Conservation (phyloP, 1,140 invertebrate genomes). For the Meloidogyne chitwoodi region DNA sequence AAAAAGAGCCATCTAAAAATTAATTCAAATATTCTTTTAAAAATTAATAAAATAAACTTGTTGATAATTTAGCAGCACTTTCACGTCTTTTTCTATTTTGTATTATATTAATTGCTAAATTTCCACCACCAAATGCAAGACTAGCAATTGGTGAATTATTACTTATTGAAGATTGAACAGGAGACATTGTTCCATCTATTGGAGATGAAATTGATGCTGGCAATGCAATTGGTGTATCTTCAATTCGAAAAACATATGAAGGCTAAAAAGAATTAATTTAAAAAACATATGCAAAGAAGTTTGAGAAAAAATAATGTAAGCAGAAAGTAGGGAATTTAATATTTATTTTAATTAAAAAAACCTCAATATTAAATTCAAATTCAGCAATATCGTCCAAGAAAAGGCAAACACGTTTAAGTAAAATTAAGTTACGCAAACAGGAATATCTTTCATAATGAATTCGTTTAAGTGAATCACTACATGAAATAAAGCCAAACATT, state of each 20-base stretch:
- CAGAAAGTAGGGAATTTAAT: too few species aligned
- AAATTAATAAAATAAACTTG: not conserved
- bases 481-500: conserved; percentile 23
- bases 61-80: not conserved
- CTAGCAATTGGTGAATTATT: not conserved
- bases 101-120: not conserved
- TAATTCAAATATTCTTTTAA: not conserved
- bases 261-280: conserved; percentile 13
- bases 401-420: conserved; percentile 30
- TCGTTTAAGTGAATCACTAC: conserved; percentile 15
- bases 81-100: not conserved
- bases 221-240: conserved; percentile 24
- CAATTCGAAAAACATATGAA: conserved; percentile 18
- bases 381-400: conserved; percentile 25
- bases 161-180: not conserved
- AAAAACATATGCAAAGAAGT: too few species aligned
- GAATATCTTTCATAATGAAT: conserved; percentile 21
- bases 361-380: conserved; percentile 43
- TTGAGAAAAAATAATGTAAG: too few species aligned
- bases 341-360: conserved; percentile 13
- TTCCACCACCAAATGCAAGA: not conserved
- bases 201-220: conserved; percentile 8
- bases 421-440: conserved; percentile 27
- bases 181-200: conserved; percentile 15
- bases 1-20: conserved; percentile 21